Evolutionary conservation across 2,797 vertebrate species (phyloP).

Genomic region (Silurus lanzhouensis): DNA sequence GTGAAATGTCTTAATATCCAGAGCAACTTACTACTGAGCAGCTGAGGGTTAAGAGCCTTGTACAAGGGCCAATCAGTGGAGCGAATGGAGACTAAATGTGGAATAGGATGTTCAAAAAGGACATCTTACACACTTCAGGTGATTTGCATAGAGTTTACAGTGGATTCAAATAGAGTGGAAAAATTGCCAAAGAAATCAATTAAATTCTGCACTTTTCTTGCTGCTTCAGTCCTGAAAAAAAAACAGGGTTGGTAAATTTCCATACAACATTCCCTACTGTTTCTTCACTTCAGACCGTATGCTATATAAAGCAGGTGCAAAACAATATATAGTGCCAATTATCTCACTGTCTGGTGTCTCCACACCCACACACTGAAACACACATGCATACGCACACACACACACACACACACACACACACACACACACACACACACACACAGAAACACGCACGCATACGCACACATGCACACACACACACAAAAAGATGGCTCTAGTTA

Average conservation of each 20-base stretch:
- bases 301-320: constrained; percentile 50
- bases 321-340: constrained; percentile 44
- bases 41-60: too few species aligned
- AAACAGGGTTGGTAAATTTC: neutral
- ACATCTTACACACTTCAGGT: too few species aligned
- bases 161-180: too few species aligned
- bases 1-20: too few species aligned
- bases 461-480: constrained; percentile 44
- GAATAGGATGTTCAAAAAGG: too few species aligned
- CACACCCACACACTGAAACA: neutral
- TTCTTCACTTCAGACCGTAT: constrained; percentile 18
- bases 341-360: constrained; percentile 8
- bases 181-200: too few species aligned
- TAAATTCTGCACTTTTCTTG: too few species aligned
- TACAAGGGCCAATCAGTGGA: too few species aligned
- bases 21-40: too few species aligned
- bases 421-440: constrained; percentile 5
- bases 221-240: too few species aligned
- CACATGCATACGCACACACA: neutral
- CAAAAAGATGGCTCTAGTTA: neutral
- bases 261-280: neutral
- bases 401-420: constrained; percentile 25
- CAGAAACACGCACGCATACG: neutral
- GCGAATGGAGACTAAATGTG: too few species aligned
- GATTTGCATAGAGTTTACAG: too few species aligned